Conservation (phyloP, 1,140 invertebrate species). For the Drosophila subpulchrella region DNA sequence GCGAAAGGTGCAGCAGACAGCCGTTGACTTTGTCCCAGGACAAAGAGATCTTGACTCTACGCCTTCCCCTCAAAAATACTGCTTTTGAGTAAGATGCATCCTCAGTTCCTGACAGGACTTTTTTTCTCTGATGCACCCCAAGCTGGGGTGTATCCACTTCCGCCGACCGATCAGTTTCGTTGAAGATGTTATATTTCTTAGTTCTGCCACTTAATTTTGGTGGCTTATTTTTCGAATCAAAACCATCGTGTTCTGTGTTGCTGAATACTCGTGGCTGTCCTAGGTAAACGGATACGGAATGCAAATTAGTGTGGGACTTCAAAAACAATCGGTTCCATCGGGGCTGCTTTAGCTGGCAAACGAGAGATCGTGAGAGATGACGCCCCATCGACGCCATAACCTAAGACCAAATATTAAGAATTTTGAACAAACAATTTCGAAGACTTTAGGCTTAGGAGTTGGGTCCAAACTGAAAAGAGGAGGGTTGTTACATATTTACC, state of each 20-base stretch:
- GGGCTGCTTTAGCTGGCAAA: not conserved
- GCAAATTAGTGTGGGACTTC: not conserved
- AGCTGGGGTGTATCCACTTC: not conserved
- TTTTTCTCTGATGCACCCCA: not conserved
- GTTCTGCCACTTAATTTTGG: not conserved
- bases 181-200: no score
- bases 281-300: not conserved
- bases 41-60: not conserved
- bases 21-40: not conserved
- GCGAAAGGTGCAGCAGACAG: not conserved
- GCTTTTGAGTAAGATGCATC: not conserved
- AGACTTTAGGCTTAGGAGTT: not conserved
- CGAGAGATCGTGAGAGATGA: not conserved
- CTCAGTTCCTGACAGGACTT: not conserved
- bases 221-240: not conserved
- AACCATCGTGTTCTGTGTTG: not conserved
- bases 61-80: not conserved
- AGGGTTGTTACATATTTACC: not conserved
- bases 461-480: not conserved
- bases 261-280: not conserved
- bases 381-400: slow-evolving; percentile 9
- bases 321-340: slow-evolving; percentile 5
- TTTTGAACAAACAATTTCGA: slow-evolving; percentile 13
- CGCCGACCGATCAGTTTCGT: no score
- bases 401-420: not conserved